phyloP scores from a whole-genome alignment of 2,888 invertebrate genomes.

The Allolobophora icterica region DNA sequence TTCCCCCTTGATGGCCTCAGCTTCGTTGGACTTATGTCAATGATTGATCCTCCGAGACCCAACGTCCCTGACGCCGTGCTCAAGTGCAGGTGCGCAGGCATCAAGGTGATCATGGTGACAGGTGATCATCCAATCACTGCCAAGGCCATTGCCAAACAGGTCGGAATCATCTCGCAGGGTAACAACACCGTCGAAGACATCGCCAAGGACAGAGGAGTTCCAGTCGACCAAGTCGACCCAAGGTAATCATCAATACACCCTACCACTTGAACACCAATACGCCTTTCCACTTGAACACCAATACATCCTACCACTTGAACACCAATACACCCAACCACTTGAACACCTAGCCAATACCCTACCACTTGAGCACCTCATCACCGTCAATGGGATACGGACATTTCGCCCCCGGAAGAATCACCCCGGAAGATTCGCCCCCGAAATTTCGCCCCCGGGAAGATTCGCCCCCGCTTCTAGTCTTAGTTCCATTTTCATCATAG shows the following conservation, averaged over 20 bases:
- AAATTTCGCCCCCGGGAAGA: too few relatives aligned
- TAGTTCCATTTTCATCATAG: too few relatives aligned
- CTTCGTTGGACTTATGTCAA: slow-evolving; percentile 95
- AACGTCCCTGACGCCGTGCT: slow-evolving; percentile 96
- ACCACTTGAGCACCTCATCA: too few relatives aligned
- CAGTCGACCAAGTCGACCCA: slow-evolving; percentile 65
- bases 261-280: too few relatives aligned
- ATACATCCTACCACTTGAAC: too few relatives aligned
- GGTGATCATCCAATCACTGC: slow-evolving; percentile 70
- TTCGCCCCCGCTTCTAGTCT: too few relatives aligned
- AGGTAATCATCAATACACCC: slow-evolving; percentile 28
- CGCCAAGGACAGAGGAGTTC: slow-evolving; percentile 72
- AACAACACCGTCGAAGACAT: slow-evolving; percentile 76
- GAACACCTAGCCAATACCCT: too few relatives aligned
- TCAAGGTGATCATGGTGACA: slow-evolving; percentile 67
- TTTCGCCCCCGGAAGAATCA: too few relatives aligned
- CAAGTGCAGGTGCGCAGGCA: slow-evolving; percentile 95
- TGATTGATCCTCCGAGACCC: slow-evolving; percentile 97
- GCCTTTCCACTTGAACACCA: too few relatives aligned
- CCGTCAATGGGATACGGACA: too few relatives aligned
- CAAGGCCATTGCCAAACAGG: slow-evolving; percentile 70
- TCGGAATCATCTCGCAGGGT: slow-evolving; percentile 69
- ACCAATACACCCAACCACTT: too few relatives aligned
- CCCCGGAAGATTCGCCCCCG: too few relatives aligned
- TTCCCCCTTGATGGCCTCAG: slow-evolving; percentile 81